These are phyloP conservation scores for Caenorhabditis sulstoni DNA, from an alignment of 2,888 invertebrate species.

Conservation along the genomic window DNA sequence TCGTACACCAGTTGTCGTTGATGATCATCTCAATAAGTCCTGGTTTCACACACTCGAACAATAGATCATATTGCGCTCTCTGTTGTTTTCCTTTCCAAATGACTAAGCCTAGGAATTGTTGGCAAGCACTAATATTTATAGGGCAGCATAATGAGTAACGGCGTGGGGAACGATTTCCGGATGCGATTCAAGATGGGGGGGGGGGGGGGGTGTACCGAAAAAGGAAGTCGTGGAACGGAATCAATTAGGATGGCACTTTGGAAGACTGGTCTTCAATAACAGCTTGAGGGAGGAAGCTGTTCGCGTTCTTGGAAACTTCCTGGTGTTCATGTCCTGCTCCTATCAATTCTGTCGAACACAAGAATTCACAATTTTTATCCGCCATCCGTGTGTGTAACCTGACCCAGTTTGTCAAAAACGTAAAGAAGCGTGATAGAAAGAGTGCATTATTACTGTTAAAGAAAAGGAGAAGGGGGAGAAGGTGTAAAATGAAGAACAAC, in stretches of 20 bases:
- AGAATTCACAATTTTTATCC: no score
- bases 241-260: neutral
- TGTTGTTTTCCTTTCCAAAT: neutral
- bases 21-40: neutral
- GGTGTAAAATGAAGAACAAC: conserved; percentile 58
- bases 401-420: conserved; percentile 25
- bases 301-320: no score
- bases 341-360: no score
- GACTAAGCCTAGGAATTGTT: conserved; percentile 11
- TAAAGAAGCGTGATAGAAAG: conserved; percentile 20
- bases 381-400: conserved; percentile 2
- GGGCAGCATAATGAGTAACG: neutral
- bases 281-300: no score
- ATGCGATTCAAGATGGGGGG: conserved; percentile 11
- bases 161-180: conserved; percentile 12
- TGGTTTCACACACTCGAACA: conserved; percentile 10
- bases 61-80: neutral
- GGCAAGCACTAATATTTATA: conserved; percentile 9
- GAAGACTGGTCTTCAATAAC: neutral
- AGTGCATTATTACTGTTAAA: conserved; percentile 55
- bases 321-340: no score
- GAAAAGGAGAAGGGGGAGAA: conserved; percentile 13
- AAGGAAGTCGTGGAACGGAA: conserved; percentile 32
- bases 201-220: conserved; percentile 6
- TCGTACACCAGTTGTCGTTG: neutral